Conservation (phyloP, 2,797 vertebrate species). For the Adelosebastes latens region DNA sequence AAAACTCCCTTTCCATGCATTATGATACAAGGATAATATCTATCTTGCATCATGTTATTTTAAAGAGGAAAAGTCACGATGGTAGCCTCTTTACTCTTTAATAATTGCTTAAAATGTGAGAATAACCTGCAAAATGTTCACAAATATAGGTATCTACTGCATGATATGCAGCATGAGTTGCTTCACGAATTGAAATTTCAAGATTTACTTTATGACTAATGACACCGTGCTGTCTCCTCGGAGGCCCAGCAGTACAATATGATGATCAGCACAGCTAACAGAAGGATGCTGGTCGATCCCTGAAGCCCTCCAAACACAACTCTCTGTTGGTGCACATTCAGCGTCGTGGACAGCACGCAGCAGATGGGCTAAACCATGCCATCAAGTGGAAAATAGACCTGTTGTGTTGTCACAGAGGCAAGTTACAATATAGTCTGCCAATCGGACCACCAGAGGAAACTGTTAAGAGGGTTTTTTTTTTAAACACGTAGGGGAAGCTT, state of each 20-base stretch:
- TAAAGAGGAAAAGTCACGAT: background rate
- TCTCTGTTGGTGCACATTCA: slow-evolving; percentile 71
- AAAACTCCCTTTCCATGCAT: background rate
- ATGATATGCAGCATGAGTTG: background rate
- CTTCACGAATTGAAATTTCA: slow-evolving; percentile 49
- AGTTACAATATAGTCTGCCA: slow-evolving; percentile 64
- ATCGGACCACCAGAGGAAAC: slow-evolving; percentile 65
- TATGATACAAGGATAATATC: background rate
- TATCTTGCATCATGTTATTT: background rate
- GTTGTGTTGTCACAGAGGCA: slow-evolving; percentile 79
- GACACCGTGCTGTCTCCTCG: slow-evolving; percentile 43
- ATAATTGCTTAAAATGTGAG: background rate
- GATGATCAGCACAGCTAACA: slow-evolving; percentile 64
- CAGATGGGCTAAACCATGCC: slow-evolving; percentile 81
- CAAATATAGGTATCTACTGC: background rate
- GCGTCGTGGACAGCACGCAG: slow-evolving; percentile 65
- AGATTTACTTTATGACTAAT: slow-evolving; percentile 44
- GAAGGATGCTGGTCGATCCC: slow-evolving; percentile 66
- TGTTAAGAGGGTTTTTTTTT: background rate
- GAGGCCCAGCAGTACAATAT: slow-evolving; percentile 43
- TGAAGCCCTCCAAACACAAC: slow-evolving; percentile 62
- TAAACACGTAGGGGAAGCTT: slow-evolving; percentile 23
- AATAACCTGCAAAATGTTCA: background rate
- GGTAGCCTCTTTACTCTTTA: background rate
- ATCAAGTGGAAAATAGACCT: slow-evolving; percentile 85